Evolutionary conservation across 2,113 vertebrate species (phyloP), one percentile per base, ranked within the genome.

Genomic region (Hippopotamus amphibius): DNA sequence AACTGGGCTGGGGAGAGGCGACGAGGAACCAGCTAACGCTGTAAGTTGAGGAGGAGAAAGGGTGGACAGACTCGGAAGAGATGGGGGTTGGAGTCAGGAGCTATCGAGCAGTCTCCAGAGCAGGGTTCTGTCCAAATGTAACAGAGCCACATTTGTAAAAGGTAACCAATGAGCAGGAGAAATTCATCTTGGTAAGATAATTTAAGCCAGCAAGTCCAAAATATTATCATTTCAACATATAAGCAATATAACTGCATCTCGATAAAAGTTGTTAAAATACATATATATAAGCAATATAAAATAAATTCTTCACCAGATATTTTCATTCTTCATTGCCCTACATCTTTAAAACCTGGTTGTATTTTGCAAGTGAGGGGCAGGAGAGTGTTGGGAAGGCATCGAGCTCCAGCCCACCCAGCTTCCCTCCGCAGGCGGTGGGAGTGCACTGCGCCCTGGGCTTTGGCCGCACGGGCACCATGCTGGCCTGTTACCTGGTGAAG

Each of bases 401-500:
- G 9, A 63, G 33, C 66, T 9, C 63, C 41, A 59, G 24, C 7
- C 76, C 46, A 93, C 69, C 43, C 37, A 61, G 13, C 68, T 76
- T 12, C 33, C 72, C 14, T 94, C 76, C 6, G 9, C 98, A 99
- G 99, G 99, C 98, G 0, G 99, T 99, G 61, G 99, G 97, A 0
- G 99, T 99, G 7, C 99, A 99, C 98, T 99, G 99, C 87, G 96
- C 99, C 97, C 99, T 99, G 91, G 99, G 99, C 0, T 98, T 98
- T 0, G 99, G 99, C 41, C 98, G 99, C 46, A 99, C 99, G 0
- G 99, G 99, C 46, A 99, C 99, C 59, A 99, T 99, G 99, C 98
- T 99, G 98, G 99, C 99, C 80, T 99, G 99, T 96, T 99, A 99
- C 98, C 98, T 99, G 98, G 99, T 99, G 37, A 99, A 99, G 98